Base-by-base conservation (phyloP, 2,888 invertebrate genomes). In the Drosophila nr. perissopoda region DNA sequence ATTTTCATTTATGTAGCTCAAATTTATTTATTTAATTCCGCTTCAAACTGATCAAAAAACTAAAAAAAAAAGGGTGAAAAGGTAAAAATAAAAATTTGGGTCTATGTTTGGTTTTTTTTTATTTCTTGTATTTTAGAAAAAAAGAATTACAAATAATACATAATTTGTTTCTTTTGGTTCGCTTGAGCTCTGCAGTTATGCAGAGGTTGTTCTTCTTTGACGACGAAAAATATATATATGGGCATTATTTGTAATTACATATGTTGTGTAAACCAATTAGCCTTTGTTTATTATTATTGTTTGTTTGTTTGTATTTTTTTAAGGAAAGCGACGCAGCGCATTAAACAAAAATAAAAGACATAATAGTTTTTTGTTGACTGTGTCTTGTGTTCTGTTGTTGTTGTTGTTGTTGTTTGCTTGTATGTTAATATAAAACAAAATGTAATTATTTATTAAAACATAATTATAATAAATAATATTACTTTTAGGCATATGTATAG, bases 381-480 rank as follows among this genome's bases (percentile, higher is more conserved):
- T 78, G 78, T 79, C 76, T 81, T 79, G 64, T 78, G 81, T 74
- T 68, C 67, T 79, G 78, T 70, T 74, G 51, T 56, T 72, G 25
- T 31, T 51, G 29, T 31, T 52, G 33, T 27, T 54, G 25, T 46
- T 25, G 42, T 42, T 42, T 66, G 68, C 54, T 68, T 78, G 69
- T 74, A 63, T 79, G 82, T 74, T 79, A 82, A 82, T 79, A 74
- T 66, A 72, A 82, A 82, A 80, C 77, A 76, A 87, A 87, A 81
- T 87, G 77, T 70, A 90, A 91, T 91, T 88, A 89, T 91, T 91
- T 89, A 89, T 91, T 91, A 88, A 86, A 86, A 89, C 89, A 82
- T 82, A 81, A 81, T 76, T 74, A 85, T 84, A 91, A 90, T 88
- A 88, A 90, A 86, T 89, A 90, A 90, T 87, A 86, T 79, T 83